Evolutionary conservation across 2,113 vertebrate species (phyloP).

Genomic region (Martes martes): DNA sequence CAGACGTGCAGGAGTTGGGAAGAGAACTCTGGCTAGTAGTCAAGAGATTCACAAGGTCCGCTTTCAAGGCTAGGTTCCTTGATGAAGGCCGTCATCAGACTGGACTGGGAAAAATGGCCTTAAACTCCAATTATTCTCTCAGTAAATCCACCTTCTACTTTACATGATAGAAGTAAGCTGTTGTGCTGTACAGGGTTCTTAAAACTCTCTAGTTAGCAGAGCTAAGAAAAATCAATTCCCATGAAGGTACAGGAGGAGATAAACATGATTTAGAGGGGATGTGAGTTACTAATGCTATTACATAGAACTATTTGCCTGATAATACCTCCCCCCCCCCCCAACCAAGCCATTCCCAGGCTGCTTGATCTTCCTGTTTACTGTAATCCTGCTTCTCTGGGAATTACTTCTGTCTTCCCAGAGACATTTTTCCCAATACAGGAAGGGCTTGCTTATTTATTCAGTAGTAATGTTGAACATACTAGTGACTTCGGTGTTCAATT

Average conservation of each 20-base stretch:
- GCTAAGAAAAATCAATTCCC: conserved; percentile 42
- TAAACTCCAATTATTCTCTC: conserved; percentile 17
- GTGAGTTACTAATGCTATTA: conserved; percentile 74
- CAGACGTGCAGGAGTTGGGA: background rate
- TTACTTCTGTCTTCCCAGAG: conserved; percentile 73
- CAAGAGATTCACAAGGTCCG: background rate
- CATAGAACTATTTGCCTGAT: conserved; percentile 69
- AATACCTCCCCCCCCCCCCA: conserved; percentile 27
- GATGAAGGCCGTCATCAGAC: background rate
- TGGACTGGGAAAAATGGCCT: conserved; percentile 19
- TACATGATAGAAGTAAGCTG: conserved; percentile 19
- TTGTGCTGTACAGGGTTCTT: background rate
- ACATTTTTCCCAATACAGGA: conserved; percentile 63
- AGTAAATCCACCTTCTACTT: conserved; percentile 42
- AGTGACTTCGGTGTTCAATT: background rate
- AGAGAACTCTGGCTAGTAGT: background rate
- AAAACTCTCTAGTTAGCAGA: background rate
- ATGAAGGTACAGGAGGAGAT: conserved; percentile 29
- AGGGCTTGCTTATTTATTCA: conserved; percentile 67
- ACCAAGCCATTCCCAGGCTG: conserved; percentile 56
- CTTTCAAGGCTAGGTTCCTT: background rate
- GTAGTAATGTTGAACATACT: background rate
- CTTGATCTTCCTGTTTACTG: conserved; percentile 78
- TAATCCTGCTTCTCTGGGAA: conserved; percentile 81
- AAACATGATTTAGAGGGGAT: conserved; percentile 65